Base-by-base conservation (phyloP, 2,888 invertebrate genomes). In the Trissolcus brochymenae region DNA sequence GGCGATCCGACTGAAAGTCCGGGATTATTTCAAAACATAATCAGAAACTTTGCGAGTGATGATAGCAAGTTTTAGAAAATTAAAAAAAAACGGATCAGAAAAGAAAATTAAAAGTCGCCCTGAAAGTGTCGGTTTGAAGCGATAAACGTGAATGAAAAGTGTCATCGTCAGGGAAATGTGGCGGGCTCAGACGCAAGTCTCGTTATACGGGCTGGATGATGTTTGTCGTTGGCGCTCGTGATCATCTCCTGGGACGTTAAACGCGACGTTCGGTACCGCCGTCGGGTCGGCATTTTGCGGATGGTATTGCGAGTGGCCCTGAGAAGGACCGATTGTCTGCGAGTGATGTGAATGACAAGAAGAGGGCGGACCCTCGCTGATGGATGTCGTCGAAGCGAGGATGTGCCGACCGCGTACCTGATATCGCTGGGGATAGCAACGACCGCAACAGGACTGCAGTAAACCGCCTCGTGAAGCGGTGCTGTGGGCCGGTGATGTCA, bases 381-480 rank as follows among this genome's bases (percentile, higher is more conserved):
- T 88, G 81, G 87, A 88, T 83, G 88, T 88, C 82, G 85, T 88
- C 83, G 87, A 88, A 79, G 85, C 85, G 84, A 89, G 88, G 78
- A 88, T 88, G 81, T 86, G 87, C 82, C 86, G 89, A 87, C 88
- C 88, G 86, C 90, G 90, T 91, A 95, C 95, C 95, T 95, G 96
- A 90, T 96, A 96, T 89, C 96, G 94, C 89, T 96, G 95, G 49
- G 95, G 95, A 88, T 95, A 95, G 90, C 96, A 96, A 81, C 94
- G 92, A 62, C 92, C 91, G 88, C 96, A 96, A 90, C 96, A 96
- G 61, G 95, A 94, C 84, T 95, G 95, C 87, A 96, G 90, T 79
- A 94, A 90, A 68, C 92, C 92, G 88, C 93, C 87, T 72, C 91
- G 90, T 84, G 94, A 94, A 75, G 94, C 94, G 60, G 95, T 93